Base-by-base conservation (phyloP, 1,140 invertebrate genomes). In the Drosophila santomea region DNA sequence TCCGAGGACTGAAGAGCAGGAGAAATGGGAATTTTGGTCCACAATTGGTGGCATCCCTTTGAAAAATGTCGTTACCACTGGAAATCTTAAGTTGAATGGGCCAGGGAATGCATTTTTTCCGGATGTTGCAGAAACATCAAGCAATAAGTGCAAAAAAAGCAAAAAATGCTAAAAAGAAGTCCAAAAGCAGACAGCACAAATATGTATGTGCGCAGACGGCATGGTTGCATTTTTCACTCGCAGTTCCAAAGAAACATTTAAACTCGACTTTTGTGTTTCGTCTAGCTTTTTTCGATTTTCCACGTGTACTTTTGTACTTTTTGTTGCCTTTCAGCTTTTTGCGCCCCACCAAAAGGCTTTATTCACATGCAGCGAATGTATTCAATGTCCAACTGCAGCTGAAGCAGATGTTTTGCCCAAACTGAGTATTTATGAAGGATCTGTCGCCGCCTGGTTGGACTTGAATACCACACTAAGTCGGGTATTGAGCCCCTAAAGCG, bases 211-310 rank as follows among this genome's bases (percentile, higher is more conserved):
- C 50, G 55, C 52, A 28, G 62, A 68, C 50, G 51, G 68, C 63
- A 69, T 71, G 68, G 51, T 58, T 58, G 68, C 64, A 71, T 71
- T 71, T 71, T 71, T 71, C 28, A 50, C 67, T 56, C 36, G 66
- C 51, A 69, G 56, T 71, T 71, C 36, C 64, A 71, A 71, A 71
- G 64, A 71, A 71, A 71, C 68, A 72, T 72, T 72, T 72, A 72
- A 72, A 50, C 68, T 71, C 68, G 38, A 71, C 66, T 72, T 58
- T 58, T 20, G 64, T 71, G 67, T 71, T 71, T 69, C 64, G 67
- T 69, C 51, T 71, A 32, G 51, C 32, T 71, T 71, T 58, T 72
- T 52, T 71, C 58, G 68, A 28, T 41, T 55, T 35, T 39, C 36
- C 51, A 66, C 66, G 50, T 41, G 67, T 58, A 63, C 60, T 56